These are phyloP conservation scores for Macropodus opercularis DNA, from an alignment of 2,797 vertebrate species.

Conservation along the genomic window DNA sequence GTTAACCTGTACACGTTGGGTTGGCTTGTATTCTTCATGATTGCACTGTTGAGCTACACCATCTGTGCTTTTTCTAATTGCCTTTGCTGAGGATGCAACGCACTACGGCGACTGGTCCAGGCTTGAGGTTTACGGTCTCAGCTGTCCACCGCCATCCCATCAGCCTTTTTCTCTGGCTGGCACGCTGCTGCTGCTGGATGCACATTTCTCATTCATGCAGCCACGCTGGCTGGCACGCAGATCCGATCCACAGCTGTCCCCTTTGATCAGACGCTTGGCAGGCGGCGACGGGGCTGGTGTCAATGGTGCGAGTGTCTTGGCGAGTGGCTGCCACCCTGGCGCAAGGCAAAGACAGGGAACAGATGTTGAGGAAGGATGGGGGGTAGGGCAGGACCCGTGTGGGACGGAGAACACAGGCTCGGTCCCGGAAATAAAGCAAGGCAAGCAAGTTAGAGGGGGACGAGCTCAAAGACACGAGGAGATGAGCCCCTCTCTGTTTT, in stretches of 20 bases:
- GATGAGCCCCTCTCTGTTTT: conserved; percentile 26
- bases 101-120: conserved; percentile 4
- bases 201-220: conserved; percentile 58
- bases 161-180: conserved; percentile 17
- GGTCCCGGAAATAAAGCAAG: conserved; percentile 26
- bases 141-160: conserved; percentile 34
- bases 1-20: too few species aligned
- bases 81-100: conserved; percentile 34
- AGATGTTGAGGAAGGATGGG: conserved; percentile 63
- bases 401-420: conserved; percentile 21
- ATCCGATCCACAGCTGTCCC: conserved; percentile 65
- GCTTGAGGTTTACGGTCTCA: conserved; percentile 22
- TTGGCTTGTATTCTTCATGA: too few species aligned
- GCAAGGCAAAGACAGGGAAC: conserved; percentile 50
- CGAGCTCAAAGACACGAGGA: conserved; percentile 25
- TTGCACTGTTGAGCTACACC: too few species aligned
- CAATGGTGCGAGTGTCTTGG: conserved; percentile 49
- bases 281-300: conserved; percentile 34
- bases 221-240: conserved; percentile 42
- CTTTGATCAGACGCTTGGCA: conserved; percentile 76
- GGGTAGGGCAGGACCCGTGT: conserved; percentile 26
- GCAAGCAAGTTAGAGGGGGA: conserved; percentile 32
- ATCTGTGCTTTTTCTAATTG: conserved; percentile 49
- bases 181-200: conserved; percentile 21
- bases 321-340: conserved; percentile 52